These are phyloP conservation scores for Astatotilapia flaviijosephi DNA, from an alignment of 2,113 vertebrate genomes.

Conservation along the genomic window DNA sequence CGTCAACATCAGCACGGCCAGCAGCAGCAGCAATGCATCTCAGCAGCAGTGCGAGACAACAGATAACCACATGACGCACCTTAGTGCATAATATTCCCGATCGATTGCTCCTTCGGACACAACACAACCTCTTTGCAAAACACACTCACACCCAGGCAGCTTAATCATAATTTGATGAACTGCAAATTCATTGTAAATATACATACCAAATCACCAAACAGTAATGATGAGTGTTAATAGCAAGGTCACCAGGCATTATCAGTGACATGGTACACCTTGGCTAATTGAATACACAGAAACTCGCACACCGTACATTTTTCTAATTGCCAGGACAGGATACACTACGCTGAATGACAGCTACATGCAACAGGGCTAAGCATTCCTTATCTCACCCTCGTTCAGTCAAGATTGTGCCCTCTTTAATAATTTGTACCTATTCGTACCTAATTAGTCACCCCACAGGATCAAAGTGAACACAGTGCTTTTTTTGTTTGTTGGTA, in stretches of 20 bases:
- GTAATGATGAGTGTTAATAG: neutral
- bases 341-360: neutral
- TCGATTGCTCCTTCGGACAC: constrained; percentile 9
- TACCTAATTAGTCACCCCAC: neutral
- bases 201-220: neutral
- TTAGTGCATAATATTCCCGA: constrained; percentile 26
- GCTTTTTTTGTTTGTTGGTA: neutral
- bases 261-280: neutral
- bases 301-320: neutral
- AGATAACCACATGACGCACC: constrained; percentile 47
- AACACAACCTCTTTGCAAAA: neutral
- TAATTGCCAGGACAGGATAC: neutral
- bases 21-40: constrained; percentile 27
- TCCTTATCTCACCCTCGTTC: neutral
- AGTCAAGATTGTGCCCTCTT: neutral
- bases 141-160: neutral
- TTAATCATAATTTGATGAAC: neutral
- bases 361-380: neutral
- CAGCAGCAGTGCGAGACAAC: constrained; percentile 34
- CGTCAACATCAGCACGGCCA: constrained; percentile 43
- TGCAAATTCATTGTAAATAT: neutral
- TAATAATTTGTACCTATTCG: neutral
- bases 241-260: neutral
- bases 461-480: neutral
- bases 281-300: neutral